A percentile compares a stretch with the other conserved stretches of the same genome.
Evolutionary conservation across 37 sponge, comb jelly and placozoan species (phyloP).

Genomic region (Beroe ovata): DNA sequence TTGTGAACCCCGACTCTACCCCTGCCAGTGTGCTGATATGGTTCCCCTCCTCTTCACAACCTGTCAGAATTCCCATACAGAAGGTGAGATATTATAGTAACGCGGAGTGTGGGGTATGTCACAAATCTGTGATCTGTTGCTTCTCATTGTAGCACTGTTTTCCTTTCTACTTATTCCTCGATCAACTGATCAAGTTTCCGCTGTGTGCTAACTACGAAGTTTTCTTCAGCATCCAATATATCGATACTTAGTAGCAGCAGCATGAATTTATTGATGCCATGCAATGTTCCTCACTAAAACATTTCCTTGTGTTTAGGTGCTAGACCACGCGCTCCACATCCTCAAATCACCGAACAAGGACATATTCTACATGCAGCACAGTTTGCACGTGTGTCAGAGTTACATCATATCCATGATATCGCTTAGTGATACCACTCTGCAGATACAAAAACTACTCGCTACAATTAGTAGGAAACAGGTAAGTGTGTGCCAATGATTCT

Average conservation of each 20-base stretch:
- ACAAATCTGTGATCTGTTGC: no score
- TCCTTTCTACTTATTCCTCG: no score
- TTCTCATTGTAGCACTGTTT: no score
- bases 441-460: constrained; percentile 63
- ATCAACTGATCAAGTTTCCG: no score
- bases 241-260: no score
- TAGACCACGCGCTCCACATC: constrained; percentile 76
- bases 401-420: constrained; percentile 69
- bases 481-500: no score
- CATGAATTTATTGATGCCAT: no score
- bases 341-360: constrained; percentile 71
- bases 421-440: constrained; percentile 41
- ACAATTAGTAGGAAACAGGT: constrained; percentile 63
- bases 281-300: no score
- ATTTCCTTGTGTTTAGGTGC: constrained; percentile 64
- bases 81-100: not conserved
- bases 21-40: constrained; percentile 22
- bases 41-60: not conserved
- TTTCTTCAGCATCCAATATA: no score
- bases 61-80: constrained; percentile 48
- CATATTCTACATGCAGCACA: constrained; percentile 79
- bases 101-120: no score
- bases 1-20: constrained; percentile 1
- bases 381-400: constrained; percentile 76
- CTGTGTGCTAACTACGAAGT: no score